These are phyloP conservation scores for Apodemus speciosus DNA, from an alignment of 2,113 vertebrate genomes.

Conservation along the genomic window DNA sequence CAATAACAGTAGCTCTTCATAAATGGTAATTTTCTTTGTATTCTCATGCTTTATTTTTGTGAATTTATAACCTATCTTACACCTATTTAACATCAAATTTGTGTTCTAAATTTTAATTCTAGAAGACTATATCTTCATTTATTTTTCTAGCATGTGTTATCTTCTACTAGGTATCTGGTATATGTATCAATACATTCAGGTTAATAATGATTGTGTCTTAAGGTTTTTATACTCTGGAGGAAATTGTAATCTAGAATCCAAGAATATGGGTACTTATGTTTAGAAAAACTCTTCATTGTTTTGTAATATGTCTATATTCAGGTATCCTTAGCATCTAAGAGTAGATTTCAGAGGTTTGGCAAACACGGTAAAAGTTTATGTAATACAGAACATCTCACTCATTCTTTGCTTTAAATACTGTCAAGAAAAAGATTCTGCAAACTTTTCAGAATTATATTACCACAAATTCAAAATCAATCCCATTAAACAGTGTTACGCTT, in stretches of 20 bases:
- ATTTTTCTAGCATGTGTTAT: not conserved
- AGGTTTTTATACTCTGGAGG: not conserved
- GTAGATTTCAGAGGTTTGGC: not conserved
- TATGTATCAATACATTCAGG: not conserved
- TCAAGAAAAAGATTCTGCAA: constrained; percentile 41
- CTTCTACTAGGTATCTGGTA: not conserved
- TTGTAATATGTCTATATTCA: constrained; percentile 43
- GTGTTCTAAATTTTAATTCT: constrained; percentile 16
- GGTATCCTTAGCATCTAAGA: not conserved
- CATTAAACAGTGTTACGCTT: constrained; percentile 20
- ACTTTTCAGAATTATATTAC: constrained; percentile 18
- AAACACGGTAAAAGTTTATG: not conserved
- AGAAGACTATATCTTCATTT: not conserved
- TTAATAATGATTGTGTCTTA: constrained; percentile 12
- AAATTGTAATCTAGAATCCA: not conserved
- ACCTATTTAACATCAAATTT: not conserved
- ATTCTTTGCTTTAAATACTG: constrained; percentile 54
- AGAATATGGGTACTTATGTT: not conserved
- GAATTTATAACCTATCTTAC: not conserved
- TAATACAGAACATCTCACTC: not conserved
- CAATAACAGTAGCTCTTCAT: not conserved
- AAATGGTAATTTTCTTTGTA: not conserved
- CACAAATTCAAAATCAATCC: constrained; percentile 33
- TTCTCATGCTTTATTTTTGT: not conserved
- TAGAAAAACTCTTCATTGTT: constrained; percentile 33